phyloP scores from a whole-genome alignment of 2,797 vertebrate genomes.

The Manis crassicaudata region DNA sequence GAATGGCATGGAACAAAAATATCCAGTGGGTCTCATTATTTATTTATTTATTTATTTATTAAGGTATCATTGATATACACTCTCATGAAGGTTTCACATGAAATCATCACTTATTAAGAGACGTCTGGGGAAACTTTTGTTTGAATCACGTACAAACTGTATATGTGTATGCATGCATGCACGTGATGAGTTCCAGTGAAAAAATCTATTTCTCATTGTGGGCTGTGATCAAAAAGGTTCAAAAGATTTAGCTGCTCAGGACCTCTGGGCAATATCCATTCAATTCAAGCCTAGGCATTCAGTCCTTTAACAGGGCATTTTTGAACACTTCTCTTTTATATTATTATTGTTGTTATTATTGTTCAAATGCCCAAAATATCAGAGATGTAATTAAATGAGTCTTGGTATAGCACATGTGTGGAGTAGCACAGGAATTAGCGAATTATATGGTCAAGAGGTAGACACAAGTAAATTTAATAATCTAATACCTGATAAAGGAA shows the following conservation, averaged over 20 bases:
- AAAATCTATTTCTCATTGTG: background rate
- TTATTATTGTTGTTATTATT: background rate
- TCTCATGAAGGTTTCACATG: no score
- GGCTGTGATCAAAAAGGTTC: background rate
- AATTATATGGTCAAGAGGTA: background rate
- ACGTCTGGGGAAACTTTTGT: slow-evolving; percentile 12
- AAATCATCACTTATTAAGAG: background rate
- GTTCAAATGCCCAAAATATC: slow-evolving; percentile 2
- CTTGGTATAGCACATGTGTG: background rate
- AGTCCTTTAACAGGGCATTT: background rate
- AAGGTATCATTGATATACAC: no score
- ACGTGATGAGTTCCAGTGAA: background rate
- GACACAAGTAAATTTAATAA: background rate
- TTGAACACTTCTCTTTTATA: background rate
- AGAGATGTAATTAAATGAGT: background rate
- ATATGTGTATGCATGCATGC: background rate
- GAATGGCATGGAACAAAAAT: slow-evolving; percentile 3
- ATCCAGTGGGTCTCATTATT: background rate
- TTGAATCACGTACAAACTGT: background rate
- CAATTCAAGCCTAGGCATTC: background rate
- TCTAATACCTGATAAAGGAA: background rate
- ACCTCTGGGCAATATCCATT: background rate
- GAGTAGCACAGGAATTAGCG: background rate
- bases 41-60: background rate
- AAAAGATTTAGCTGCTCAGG: background rate